Base-by-base conservation (phyloP, 2,888 invertebrate species). In the Tribolium freemani region DNA sequence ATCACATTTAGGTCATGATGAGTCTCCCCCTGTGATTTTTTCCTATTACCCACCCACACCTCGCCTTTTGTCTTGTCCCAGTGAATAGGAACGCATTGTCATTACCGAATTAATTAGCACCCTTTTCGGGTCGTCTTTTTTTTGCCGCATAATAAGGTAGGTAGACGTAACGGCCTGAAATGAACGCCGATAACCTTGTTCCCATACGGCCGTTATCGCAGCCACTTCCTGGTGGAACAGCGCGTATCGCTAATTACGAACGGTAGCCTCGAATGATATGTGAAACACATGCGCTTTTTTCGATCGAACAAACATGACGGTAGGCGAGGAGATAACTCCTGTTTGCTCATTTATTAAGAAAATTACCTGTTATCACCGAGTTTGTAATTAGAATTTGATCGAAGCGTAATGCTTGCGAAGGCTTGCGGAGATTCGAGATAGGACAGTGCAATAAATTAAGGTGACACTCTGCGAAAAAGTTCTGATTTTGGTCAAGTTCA, bases 201-300 rank as follows among this genome's bases (percentile, higher is more conserved):
- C 71, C 71, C 71, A 71, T 71, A 71, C 51, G 71, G 71, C 75
- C 73, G 72, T 75, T 75, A 75, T 75, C 69, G 67, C 38, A 46
- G 54, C 64, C 56, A 69, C 69, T 72, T 75, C 73, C 69, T 73
- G 73, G 73, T 73, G 71, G 16, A 73, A 61, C 58, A 67, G 51
- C 67, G 51, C 67, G 53, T 73, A 72, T 66, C 67, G 54, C 64
- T 53, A 64, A 64, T 64, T 64, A 64, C 64, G n/a, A n/a, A n/a
- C n/a, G 53, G 53, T 64, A 64, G 53, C 46, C 44, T 50, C 51
- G 54, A 64, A 54, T 64, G 64, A 64, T 63, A 63, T 1, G 45
- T 48, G 48, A 51, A 51, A 20, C 20, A 63, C 30, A 9, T 16
- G 48, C 10, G 48, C 11, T 48, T 48, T 31, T 20, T 21, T 46